Percentiles rank a stretch among this genome's conserved stretches.
Conservation (phyloP, 2,888 invertebrate species). For the Mylabris sibirica region DNA sequence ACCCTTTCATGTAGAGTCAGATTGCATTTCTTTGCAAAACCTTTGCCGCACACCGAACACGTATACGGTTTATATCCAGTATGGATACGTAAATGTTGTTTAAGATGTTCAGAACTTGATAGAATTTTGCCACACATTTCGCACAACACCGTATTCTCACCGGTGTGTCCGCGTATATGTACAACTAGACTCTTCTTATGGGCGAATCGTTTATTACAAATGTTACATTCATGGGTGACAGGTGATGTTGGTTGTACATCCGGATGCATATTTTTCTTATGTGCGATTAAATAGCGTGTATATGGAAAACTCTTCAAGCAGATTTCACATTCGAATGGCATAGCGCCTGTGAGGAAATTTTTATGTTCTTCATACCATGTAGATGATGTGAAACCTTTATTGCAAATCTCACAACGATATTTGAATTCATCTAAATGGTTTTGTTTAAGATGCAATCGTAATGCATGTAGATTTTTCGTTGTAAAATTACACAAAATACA, state of each 20-base stretch:
- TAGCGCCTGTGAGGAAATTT: constrained; percentile 65
- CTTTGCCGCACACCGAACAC: constrained; percentile 46
- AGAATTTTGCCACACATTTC: constrained; percentile 50
- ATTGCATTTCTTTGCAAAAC: constrained; percentile 46
- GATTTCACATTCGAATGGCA: constrained; percentile 64
- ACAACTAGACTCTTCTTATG: constrained; percentile 51
- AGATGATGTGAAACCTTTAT: constrained; percentile 65
- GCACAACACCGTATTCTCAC: constrained; percentile 48
- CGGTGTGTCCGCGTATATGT: constrained; percentile 50
- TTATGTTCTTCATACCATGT: constrained; percentile 65
- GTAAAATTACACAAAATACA: constrained; percentile 54
- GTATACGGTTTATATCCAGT: constrained; percentile 51
- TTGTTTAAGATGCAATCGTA: constrained; percentile 54
- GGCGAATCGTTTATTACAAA: constrained; percentile 55
- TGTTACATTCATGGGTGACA: constrained; percentile 50
- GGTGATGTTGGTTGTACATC: constrained; percentile 30
- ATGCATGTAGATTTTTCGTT: constrained; percentile 47
- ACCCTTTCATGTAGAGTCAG: constrained; percentile 42
- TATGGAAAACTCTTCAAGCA: constrained; percentile 65
- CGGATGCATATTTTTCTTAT: constrained; percentile 45
- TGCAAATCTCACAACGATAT: constrained; percentile 65
- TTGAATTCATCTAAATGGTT: constrained; percentile 57
- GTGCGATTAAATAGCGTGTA: constrained; percentile 62
- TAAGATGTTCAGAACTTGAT: constrained; percentile 45
- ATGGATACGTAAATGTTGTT: constrained; percentile 49